A percentile compares a stretch with the other conserved stretches of the same genome.
Conservation (phyloP, 2,113 vertebrate species). For the Sakesphorus luctuosus region DNA sequence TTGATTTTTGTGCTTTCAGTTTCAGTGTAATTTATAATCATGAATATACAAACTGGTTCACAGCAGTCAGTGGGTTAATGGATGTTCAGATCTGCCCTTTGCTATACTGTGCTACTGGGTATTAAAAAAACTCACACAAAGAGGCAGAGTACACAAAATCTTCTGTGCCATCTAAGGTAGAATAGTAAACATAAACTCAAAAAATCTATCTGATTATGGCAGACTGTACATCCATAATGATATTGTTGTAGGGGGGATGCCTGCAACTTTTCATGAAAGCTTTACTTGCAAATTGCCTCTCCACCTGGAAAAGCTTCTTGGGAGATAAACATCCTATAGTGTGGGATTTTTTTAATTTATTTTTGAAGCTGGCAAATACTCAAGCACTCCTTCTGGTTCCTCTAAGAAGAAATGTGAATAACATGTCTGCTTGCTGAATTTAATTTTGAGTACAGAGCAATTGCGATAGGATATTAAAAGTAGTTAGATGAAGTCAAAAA, state of each 20-base stretch:
- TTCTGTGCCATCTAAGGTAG: not conserved
- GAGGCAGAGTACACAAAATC: not conserved
- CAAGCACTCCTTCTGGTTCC: not conserved
- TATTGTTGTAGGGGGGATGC: not conserved
- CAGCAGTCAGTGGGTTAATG: not conserved
- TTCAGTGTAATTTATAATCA: not conserved
- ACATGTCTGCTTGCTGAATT: not conserved
- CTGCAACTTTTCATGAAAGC: not conserved
- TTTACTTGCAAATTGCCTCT: not conserved
- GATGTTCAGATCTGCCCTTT: not conserved
- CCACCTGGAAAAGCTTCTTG: not conserved
- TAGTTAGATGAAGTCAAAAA: not conserved
- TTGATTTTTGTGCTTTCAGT: not conserved
- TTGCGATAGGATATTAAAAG: not conserved
- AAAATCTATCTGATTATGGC: not conserved
- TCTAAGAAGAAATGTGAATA: not conserved
- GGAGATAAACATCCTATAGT: not conserved
- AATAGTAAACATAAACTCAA: not conserved
- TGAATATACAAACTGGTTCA: accelerated
- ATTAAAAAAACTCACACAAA: not conserved
- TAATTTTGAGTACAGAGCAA: not conserved
- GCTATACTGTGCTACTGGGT: not conserved
- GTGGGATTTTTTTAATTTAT: not conserved
- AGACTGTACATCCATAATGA: not conserved
- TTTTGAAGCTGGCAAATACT: not conserved